Percentiles rank a stretch among this genome's conserved stretches.
These are phyloP conservation scores for Hesperia comma DNA, from an alignment of 2,888 invertebrate genomes.

Conservation along the genomic window DNA sequence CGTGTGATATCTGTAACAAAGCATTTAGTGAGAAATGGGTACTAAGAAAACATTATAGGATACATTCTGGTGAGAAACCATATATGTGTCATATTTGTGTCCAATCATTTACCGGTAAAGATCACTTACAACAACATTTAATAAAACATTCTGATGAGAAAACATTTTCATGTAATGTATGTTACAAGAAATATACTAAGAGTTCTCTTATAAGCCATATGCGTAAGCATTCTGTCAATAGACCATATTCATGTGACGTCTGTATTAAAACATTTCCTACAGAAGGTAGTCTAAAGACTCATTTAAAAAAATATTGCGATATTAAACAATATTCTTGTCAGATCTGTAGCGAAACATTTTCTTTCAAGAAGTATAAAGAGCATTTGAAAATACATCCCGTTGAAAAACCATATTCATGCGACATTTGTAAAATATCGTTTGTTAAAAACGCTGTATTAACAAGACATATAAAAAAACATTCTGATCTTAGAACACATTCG, in stretches of 20 bases:
- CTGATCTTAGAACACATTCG: background rate
- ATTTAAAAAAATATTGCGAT: background rate
- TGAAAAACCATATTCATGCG: slow-evolving; percentile 2
- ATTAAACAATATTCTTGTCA: background rate
- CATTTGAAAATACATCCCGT: slow-evolving; percentile 2
- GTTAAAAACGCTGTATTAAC: background rate
- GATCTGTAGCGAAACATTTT: background rate
- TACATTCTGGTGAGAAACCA: background rate
- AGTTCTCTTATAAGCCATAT: background rate
- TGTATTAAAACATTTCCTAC: background rate
- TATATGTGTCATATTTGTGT: background rate
- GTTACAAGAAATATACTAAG: background rate
- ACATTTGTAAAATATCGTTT: background rate
- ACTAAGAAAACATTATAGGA: too few species aligned
- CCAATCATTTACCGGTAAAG: background rate
- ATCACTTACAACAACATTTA: background rate
- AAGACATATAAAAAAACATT: background rate
- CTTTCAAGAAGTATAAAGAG: background rate
- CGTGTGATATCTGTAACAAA: too few species aligned
- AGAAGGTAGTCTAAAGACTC: background rate
- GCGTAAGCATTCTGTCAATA: background rate
- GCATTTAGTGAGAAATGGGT: too few species aligned
- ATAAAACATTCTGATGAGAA: too few species aligned
- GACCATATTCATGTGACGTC: background rate
- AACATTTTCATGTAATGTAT: background rate